Conservation (phyloP, 2,113 vertebrate species). For the Phaethornis superciliosus region DNA sequence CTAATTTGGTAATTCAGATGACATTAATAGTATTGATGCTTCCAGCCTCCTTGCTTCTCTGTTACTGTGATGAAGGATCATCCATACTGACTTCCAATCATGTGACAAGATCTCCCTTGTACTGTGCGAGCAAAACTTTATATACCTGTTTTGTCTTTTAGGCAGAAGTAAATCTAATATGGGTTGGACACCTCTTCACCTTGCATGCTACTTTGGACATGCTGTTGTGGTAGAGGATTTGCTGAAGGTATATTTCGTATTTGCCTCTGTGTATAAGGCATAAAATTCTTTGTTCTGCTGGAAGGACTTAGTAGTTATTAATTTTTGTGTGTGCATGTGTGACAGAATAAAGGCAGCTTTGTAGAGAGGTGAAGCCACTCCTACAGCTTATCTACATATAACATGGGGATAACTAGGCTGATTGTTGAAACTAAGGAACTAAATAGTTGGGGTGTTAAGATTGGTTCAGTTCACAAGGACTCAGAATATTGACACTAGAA, state of each 20-base stretch:
- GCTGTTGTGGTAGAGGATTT: slow-evolving; percentile 85
- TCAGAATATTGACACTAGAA: not conserved
- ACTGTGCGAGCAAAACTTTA: not conserved
- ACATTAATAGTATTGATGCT: not conserved
- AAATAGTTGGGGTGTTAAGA: not conserved
- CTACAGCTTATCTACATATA: not conserved
- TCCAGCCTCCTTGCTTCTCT: not conserved
- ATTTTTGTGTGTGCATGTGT: not conserved
- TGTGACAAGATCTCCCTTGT: not conserved
- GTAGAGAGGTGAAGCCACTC: not conserved
- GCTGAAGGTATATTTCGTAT: slow-evolving; percentile 80
- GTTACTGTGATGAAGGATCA: not conserved
- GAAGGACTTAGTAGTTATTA: not conserved
- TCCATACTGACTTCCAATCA: not conserved
- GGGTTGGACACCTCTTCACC: slow-evolving; percentile 91
- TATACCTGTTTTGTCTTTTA: slow-evolving; percentile 57
- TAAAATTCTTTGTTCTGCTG: not conserved
- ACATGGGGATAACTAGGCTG: not conserved
- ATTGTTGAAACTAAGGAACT: not conserved
- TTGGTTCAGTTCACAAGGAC: not conserved
- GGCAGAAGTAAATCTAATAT: slow-evolving; percentile 81
- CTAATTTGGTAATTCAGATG: not conserved
- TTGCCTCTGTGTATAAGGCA: not conserved
- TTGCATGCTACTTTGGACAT: slow-evolving; percentile 89
- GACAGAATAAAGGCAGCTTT: not conserved